Conservation (phyloP, 1,140 invertebrate species). For the Idris sp. region DNA sequence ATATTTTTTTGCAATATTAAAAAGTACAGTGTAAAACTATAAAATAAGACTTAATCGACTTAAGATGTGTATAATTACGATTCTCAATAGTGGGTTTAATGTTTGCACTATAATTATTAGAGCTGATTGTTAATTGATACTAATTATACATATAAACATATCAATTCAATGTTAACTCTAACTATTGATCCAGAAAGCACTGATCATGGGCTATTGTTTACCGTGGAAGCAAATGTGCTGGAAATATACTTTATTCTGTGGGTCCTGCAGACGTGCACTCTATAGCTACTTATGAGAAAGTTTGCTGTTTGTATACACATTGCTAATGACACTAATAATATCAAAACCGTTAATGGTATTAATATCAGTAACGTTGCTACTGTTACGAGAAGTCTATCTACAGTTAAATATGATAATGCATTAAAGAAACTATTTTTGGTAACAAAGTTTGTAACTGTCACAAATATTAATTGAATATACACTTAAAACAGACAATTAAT, state of each 20-base stretch:
- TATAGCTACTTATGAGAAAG: constrained; percentile 19
- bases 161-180: not conserved
- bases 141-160: constrained; percentile 4
- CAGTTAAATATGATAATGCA: constrained; percentile 4
- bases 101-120: not conserved
- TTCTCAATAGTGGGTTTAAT: no score
- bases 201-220: constrained; percentile 1
- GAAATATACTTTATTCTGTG: constrained; percentile 16
- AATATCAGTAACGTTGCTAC: constrained; percentile 22
- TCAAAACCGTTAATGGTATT: constrained; percentile 20
- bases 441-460: constrained; percentile 8
- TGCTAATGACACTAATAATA: constrained; percentile 26
- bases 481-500: constrained; percentile 3
- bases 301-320: constrained; percentile 17
- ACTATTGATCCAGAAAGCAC: constrained; percentile 9
- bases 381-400: constrained; percentile 25
- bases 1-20: no score
- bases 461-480: constrained; percentile 3
- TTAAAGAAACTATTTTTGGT: constrained; percentile 5
- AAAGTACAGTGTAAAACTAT: no score
- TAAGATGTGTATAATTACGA: no score
- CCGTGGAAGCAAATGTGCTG: constrained; percentile 1
- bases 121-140: constrained; percentile 6
- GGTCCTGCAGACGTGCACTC: not conserved
- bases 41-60: no score